These are phyloP conservation scores for Betta splendens DNA, from an alignment of 2,797 vertebrate species.

Conservation along the genomic window DNA sequence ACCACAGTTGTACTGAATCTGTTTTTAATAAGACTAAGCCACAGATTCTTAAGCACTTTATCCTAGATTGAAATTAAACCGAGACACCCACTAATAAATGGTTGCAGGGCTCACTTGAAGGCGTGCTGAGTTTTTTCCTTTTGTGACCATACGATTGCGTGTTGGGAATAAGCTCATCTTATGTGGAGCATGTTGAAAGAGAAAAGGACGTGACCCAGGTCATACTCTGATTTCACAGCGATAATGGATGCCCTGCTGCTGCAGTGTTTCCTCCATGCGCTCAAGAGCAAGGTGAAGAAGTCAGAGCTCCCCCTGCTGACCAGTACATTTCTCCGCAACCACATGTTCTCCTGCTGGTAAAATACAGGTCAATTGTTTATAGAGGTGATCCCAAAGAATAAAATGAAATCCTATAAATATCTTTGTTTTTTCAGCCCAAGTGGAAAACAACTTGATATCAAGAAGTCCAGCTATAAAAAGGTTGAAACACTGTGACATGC, in stretches of 20 bases:
- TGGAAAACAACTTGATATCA: slow-evolving; percentile 91
- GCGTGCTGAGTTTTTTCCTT: not conserved
- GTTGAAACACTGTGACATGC: slow-evolving; percentile 65
- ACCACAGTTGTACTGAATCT: not conserved
- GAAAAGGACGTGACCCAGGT: slow-evolving; percentile 28
- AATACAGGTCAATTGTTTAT: slow-evolving; percentile 5
- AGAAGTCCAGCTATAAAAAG: slow-evolving; percentile 98
- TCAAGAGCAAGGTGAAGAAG: slow-evolving; percentile 93
- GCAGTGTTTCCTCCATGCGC: slow-evolving; percentile 92
- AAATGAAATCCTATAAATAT: not conserved
- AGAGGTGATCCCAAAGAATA: not conserved
- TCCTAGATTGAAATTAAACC: slow-evolving; percentile 3
- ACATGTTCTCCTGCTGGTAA: slow-evolving; percentile 96
- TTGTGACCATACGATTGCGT: slow-evolving; percentile 4
- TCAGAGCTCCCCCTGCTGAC: slow-evolving; percentile 94
- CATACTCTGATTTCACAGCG: slow-evolving; percentile 77
- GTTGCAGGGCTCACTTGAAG: slow-evolving; percentile 1
- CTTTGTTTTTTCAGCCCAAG: slow-evolving; percentile 80
- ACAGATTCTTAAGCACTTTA: not conserved
- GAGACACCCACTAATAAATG: not conserved
- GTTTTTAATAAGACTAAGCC: slow-evolving; percentile 1
- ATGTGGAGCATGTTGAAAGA: slow-evolving; percentile 21
- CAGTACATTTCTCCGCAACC: slow-evolving; percentile 91
- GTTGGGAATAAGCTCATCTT: slow-evolving; percentile 2
- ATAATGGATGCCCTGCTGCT: slow-evolving; percentile 90